A percentile compares a stretch with the other conserved stretches of the same genome.
phyloP scores from a whole-genome alignment of 2,113 vertebrate genomes.

The Echinops telfairi region DNA sequence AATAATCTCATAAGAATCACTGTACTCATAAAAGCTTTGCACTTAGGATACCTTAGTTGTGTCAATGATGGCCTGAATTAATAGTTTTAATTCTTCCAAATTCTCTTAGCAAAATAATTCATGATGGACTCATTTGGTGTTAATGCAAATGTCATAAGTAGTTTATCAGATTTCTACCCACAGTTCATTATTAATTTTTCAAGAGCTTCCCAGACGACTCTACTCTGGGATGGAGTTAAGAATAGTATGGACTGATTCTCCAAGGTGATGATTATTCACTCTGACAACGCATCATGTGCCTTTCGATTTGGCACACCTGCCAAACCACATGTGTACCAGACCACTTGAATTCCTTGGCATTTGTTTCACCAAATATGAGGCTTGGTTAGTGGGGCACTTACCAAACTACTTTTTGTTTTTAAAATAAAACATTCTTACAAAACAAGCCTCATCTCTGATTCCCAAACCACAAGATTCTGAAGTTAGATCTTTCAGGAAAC shows the following conservation, averaged over 20 bases:
- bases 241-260: constrained; percentile 82
- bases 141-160: constrained; percentile 82
- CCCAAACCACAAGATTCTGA: constrained; percentile 70
- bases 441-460: constrained; percentile 76
- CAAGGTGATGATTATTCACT: constrained; percentile 80
- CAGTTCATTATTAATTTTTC: constrained; percentile 82
- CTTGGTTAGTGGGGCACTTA: constrained; percentile 72
- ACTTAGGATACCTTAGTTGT: constrained; percentile 56
- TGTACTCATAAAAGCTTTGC: constrained; percentile 18
- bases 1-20: constrained; percentile 46
- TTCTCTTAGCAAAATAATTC: constrained; percentile 40
- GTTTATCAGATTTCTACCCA: constrained; percentile 83
- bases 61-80: constrained; percentile 74
- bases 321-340: constrained; percentile 83
- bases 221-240: constrained; percentile 80
- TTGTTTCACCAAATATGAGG: constrained; percentile 74
- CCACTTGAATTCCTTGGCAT: constrained; percentile 84
- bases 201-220: constrained; percentile 81
- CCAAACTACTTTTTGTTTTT: constrained; percentile 73
- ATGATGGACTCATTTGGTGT: constrained; percentile 67
- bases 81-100: constrained; percentile 75
- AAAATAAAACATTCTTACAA: constrained; percentile 77
- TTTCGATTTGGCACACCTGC: constrained; percentile 85
- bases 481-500: constrained; percentile 72
- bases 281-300: constrained; percentile 79